phyloP scores from a whole-genome alignment of 2,888 invertebrate species.

The Stenodema calcarata region DNA sequence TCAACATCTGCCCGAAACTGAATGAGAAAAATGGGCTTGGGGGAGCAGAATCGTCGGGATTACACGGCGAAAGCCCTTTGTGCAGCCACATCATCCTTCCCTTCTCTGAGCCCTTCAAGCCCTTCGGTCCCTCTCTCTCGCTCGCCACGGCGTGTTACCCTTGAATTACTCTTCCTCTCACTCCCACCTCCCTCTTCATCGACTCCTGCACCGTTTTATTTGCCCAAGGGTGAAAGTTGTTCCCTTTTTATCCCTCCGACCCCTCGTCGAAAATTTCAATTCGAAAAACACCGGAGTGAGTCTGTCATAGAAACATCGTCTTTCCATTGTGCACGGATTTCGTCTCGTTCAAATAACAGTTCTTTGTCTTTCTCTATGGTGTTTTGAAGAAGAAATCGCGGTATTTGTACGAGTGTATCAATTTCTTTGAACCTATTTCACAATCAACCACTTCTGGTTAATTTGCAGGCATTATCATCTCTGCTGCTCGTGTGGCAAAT shows the following conservation, averaged over 20 bases:
- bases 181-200: background rate
- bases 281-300: background rate
- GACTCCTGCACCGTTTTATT: background rate
- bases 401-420: too few species aligned
- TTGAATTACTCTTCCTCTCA: slow-evolving; percentile 13
- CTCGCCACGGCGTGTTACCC: slow-evolving; percentile 16
- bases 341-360: background rate
- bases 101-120: background rate
- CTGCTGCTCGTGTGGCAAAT: too few species aligned
- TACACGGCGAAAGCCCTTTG: slow-evolving; percentile 36
- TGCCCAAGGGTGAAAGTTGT: background rate
- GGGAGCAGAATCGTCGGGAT: slow-evolving; percentile 16
- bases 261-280: background rate
- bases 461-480: too few species aligned
- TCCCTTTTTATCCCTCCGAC: background rate
- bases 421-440: too few species aligned
- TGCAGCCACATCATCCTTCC: background rate
- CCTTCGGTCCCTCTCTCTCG: background rate
- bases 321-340: background rate
- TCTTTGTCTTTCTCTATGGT: background rate
- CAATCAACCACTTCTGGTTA: too few species aligned
- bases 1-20: slow-evolving; percentile 9
- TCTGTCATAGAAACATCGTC: background rate
- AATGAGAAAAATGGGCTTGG: background rate
- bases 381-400: too few species aligned